A percentile compares a stretch with the other conserved stretches of the same genome.
These are phyloP conservation scores for Andrena flavipes DNA, from an alignment of 2,888 invertebrate genomes.

Conservation along the genomic window DNA sequence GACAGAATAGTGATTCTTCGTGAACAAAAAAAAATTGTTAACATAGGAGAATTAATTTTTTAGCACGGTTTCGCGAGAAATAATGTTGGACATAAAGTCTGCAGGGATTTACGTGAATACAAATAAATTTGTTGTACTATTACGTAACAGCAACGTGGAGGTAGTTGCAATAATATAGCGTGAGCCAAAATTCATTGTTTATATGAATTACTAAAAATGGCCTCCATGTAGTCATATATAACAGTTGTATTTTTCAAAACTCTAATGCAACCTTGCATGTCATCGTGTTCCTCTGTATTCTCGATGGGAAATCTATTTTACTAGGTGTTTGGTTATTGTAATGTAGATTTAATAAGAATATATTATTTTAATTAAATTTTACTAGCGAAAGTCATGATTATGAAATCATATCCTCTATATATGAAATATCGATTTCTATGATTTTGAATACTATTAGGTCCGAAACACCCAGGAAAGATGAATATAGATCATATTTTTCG, in stretches of 20 bases:
- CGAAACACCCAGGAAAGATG: too few relatives aligned
- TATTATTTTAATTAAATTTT: too few relatives aligned
- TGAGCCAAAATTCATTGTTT: slow-evolving; percentile 5
- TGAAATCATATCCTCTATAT: too few relatives aligned
- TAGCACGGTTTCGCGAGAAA: not conserved
- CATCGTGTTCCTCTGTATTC: not conserved
- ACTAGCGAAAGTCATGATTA: too few relatives aligned
- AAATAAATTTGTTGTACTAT: slow-evolving; percentile 4
- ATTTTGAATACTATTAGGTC: too few relatives aligned
- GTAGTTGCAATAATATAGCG: not conserved
- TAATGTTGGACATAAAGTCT: not conserved
- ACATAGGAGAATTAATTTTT: not conserved
- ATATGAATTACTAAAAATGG: not conserved
- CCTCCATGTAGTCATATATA: not conserved
- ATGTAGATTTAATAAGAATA: not conserved
- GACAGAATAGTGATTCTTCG: not conserved
- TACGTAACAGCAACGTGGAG: not conserved
- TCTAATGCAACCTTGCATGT: not conserved
- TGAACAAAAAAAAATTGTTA: not conserved
- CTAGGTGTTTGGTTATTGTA: not conserved
- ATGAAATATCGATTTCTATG: too few relatives aligned
- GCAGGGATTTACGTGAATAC: not conserved
- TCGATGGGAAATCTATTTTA: not conserved
- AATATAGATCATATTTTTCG: too few relatives aligned
- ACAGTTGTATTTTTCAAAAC: not conserved